Conservation (phyloP, 2,113 vertebrate species). For the Manacus vitellinus region DNA sequence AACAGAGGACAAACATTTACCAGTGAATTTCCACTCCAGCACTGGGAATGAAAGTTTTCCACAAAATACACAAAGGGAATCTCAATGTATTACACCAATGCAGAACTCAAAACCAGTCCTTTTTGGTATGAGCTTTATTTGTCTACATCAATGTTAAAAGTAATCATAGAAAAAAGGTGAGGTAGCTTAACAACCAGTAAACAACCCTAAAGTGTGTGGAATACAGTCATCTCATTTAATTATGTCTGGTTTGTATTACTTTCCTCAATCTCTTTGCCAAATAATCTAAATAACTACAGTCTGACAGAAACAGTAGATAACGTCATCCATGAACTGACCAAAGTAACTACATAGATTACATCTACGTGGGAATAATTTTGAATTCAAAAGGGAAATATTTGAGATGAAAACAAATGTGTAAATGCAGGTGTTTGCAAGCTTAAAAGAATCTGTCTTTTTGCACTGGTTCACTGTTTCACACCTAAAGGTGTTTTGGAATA, state of each 20-base stretch:
- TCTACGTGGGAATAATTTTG: background rate
- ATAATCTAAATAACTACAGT: background rate
- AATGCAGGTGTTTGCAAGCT: background rate
- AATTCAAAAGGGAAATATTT: background rate
- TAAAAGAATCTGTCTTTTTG: background rate
- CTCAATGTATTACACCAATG: background rate
- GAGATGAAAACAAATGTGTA: background rate
- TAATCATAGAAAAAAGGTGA: background rate
- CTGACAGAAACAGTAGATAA: background rate
- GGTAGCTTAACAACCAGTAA: background rate
- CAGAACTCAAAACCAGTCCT: background rate
- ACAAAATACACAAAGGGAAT: background rate
- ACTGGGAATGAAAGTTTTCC: background rate
- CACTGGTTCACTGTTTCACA: background rate
- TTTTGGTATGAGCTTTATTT: background rate
- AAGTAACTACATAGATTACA: background rate
- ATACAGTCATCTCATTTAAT: background rate
- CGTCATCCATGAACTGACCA: background rate
- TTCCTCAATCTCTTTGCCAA: background rate
- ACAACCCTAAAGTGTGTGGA: background rate
- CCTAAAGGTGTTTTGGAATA: background rate
- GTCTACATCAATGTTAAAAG: background rate
- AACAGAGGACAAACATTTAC: conserved; percentile 43
- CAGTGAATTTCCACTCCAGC: conserved; percentile 44
- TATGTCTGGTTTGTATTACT: background rate